Evolutionary conservation across 2,888 invertebrate species (phyloP), one percentile per base, ranked within the genome.

Genomic region (Sphinx pinastri): DNA sequence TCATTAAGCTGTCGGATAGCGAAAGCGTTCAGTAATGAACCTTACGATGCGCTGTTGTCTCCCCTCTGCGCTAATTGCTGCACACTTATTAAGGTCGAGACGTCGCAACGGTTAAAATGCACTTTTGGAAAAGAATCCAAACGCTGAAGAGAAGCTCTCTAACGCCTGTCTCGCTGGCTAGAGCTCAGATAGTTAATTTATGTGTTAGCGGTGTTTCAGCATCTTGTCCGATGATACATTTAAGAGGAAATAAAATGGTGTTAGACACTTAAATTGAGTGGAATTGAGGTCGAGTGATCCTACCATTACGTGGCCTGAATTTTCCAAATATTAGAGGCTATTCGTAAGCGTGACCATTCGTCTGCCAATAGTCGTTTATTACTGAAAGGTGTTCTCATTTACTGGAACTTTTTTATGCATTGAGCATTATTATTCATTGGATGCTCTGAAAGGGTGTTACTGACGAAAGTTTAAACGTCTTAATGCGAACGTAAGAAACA

Each of bases 71-170:
- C 84, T 88, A 88, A 89, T 88, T 88, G 89, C 85, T 79, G 82
- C 83, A 80, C 83, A 79, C 84, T 86, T 88, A 88, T 88, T 87
- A 84, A 87, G 87, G 86, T 84, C 86, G 84, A 84, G 84, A 80
- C 73, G 77, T 77, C 79, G 82, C 82, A 81, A 81, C 82, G 75
- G 82, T 81, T 84, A 83, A 84, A 85, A 86, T 86, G 82, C 83
- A 85, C 82, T 81, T 75, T 72, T 74, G 76, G 76, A 75, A 77
- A 79, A 76, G 75, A 76, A 63, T 63, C 63, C 52, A 68, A 31
- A 45, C 45, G 52, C 52, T 59, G 55, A 19, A 11, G 25, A 54
- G 47, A 52, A 54, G 45, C 31, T 51, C 52, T 51, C 68, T 14
- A 68, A 52, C 38, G 59, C 38, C 51, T 52, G 59, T 59, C 31